Evolutionary conservation across 2,113 vertebrate species (phyloP).

Genomic region (Lepisosteus osseus): DNA sequence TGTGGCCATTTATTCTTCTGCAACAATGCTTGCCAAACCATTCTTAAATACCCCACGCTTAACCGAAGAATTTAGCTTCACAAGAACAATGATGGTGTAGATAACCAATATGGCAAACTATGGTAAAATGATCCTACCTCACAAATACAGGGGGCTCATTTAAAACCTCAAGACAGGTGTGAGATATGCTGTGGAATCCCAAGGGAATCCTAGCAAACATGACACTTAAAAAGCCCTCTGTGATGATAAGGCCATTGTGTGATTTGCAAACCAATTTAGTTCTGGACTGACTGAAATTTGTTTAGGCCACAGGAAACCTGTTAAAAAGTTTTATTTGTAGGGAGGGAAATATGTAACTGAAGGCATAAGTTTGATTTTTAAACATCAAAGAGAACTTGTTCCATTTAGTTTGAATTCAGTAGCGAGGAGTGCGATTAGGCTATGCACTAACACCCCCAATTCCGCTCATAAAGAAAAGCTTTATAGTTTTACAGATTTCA

Average conservation of each 20-base stretch:
- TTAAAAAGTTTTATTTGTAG: no score
- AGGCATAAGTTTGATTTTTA: background rate
- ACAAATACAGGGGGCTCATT: background rate
- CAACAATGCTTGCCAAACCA: no score
- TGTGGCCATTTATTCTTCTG: no score
- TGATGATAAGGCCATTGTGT: constrained; percentile 8
- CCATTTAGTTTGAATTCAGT: background rate
- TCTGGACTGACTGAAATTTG: background rate
- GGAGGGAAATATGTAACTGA: no score
- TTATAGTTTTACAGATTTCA: background rate
- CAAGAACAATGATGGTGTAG: background rate
- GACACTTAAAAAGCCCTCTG: background rate
- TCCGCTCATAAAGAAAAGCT: background rate
- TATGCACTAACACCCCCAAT: background rate
- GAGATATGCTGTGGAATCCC: background rate
- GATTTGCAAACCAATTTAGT: background rate
- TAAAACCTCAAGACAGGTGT: background rate
- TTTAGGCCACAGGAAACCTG: background rate
- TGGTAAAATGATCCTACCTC: background rate
- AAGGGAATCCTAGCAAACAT: background rate
- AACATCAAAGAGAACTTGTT: background rate
- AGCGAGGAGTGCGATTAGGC: background rate
- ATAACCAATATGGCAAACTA: background rate
- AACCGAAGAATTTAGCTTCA: background rate
- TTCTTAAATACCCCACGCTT: no score